Base-by-base conservation (phyloP, 2,888 invertebrate genomes). In the Drosophila histrio region DNA sequence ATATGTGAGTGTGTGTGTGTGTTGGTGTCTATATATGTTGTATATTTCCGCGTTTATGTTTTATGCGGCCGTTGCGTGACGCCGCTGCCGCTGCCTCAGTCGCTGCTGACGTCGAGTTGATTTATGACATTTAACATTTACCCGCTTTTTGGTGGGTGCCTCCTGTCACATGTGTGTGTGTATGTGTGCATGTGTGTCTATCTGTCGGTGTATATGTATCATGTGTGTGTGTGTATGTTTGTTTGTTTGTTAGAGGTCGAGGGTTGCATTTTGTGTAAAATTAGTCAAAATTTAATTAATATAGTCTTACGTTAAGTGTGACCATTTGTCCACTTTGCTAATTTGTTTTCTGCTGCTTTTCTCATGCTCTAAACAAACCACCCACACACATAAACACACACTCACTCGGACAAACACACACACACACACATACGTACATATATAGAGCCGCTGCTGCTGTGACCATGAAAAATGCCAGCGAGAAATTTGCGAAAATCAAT, bases 401-500 rank as follows among this genome's bases (percentile, higher is more conserved):
- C 26, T 21, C 19, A 28, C 32, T 28, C 53, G 34, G 34, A 28
- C 43, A 43, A 38, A 36, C 38, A 52, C 39, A 26, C 52, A 60
- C 32, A 43, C 22, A 56, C 17, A 19, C 43, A n/a, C n/a, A 36
- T 34, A 52, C 39, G 22, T 47, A 60, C 32, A 43, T 19, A 56
- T 15, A 19, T 38, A 66, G 44, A 64, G 49, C 38, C 52, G 60
- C 39, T 38, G 62, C 63, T 60, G 63, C 50, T 39, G 59, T 87
- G 82, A 82, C 82, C 82, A 82, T 82, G 82, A 82, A 82, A 75
- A 87, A 86, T 77, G 77, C 59, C 86, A 82, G 77, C 79, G 83
- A 87, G 88, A 85, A 87, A 82, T 76, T 82, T 49, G 72, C 82
- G 70, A 82, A 82, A 82, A 82, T 82, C 82, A 82, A 82, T 82